Base-by-base conservation (phyloP, 2,113 vertebrate species). In the Rhynchomys soricoides region DNA sequence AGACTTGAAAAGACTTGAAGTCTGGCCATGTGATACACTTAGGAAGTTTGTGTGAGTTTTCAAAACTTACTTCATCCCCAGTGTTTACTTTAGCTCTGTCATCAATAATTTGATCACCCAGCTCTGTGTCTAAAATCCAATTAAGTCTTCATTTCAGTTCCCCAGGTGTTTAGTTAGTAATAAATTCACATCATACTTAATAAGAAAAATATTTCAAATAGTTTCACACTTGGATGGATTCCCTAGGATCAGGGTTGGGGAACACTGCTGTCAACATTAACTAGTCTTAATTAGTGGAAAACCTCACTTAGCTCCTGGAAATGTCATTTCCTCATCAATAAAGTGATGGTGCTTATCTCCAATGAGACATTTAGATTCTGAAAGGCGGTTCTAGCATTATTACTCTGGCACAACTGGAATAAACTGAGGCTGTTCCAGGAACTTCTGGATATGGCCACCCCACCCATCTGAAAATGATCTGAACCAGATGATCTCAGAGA, bases 61-160 rank as follows among this genome's bases (percentile, higher is more conserved):
- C 7, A 68, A 21, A 68, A 89, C 40, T 81, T 29, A 86, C 7
- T 43, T 59, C n/a, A 78, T 55, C 16, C 22, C 12, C 37, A 13
- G 13, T 19, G 62, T 79, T 95, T n/a, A 89, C 16, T 96, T 89
- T 89, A 57, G 19, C 13, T 91, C 64, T 86, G n/a, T 59, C 64
- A 78, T 83, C 92, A 68, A 74, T n/a, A 16, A 86, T 86, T 31
- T 24, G 16, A 24, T 89, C 55, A 86, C 34, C 21, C 64, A 13
- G 29, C 13, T 64, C 22, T 15, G 26, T n/a, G 71, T 86, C 78
- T 86, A 74, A 70, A 89, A 94, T 66, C 71, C 66, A 96, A 92
- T 68, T 81, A 77, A 77, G 68, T 71, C 75, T 71, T 82, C 77
- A 79, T 17, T 68, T 40, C 22, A 37, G 64, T 59, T 89, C 88